phyloP scores from a whole-genome alignment of 2,113 vertebrate species.

The Notiomystis cincta region DNA sequence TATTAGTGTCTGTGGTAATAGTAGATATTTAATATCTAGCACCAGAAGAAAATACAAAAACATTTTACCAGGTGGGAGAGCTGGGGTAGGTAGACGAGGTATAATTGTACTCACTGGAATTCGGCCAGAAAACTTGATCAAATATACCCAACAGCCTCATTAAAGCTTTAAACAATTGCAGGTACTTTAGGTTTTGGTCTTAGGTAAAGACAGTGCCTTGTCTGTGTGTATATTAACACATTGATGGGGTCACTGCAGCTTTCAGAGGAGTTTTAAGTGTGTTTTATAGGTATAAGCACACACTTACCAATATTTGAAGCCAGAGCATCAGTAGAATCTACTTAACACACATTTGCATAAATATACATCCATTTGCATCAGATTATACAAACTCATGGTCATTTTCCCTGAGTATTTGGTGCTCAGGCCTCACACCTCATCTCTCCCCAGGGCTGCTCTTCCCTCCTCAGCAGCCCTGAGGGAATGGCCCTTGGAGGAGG shows the following conservation, averaged over 20 bases:
- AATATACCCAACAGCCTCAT: background rate
- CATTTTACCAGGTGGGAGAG: background rate
- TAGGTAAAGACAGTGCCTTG: background rate
- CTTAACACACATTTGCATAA: constrained; percentile 38
- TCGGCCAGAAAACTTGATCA: background rate
- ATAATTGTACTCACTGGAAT: background rate
- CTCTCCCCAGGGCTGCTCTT: background rate
- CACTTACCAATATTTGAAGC: background rate
- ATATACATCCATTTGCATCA: constrained; percentile 3
- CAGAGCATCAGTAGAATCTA: background rate
- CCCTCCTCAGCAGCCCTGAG: too few species aligned
- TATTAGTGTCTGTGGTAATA: background rate
- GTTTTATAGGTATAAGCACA: background rate
- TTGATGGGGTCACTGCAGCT: fast-evolving
- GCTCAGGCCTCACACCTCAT: fast-evolving
- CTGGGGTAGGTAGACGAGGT: background rate
- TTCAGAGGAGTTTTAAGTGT: background rate
- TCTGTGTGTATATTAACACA: background rate
- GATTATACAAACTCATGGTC: background rate
- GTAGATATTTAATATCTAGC: background rate
- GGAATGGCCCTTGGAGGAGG: background rate
- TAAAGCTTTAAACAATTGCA: background rate
- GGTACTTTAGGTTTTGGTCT: background rate
- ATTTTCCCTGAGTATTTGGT: background rate
- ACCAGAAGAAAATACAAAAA: background rate